Evolutionary conservation across 2,888 invertebrate species (phyloP).

Genomic region (Ptychoptera albimana): DNA sequence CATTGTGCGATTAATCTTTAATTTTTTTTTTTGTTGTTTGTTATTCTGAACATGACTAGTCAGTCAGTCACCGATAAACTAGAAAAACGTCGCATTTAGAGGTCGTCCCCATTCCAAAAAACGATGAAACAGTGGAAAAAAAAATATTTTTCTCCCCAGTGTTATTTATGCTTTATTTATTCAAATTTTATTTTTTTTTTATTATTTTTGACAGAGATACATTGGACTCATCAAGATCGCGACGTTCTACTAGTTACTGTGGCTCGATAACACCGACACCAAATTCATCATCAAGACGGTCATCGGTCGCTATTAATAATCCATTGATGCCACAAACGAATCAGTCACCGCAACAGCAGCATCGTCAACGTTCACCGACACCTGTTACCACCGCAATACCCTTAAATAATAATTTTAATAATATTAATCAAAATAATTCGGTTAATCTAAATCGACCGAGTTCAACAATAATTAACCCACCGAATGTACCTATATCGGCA

Average conservation of each 20-base stretch:
- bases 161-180: not conserved
- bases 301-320: conserved; percentile 20
- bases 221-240: conserved; percentile 17
- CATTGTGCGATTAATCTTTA: not conserved
- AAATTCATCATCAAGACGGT: conserved; percentile 25
- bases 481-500: too few species aligned
- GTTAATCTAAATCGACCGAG: too few species aligned
- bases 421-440: too few species aligned
- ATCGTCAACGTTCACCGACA: conserved; percentile 6
- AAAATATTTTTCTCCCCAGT: too few species aligned
- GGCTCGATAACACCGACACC: conserved; percentile 19
- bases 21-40: not conserved
- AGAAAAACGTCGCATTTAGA: not conserved
- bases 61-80: conserved; percentile 4
- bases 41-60: not conserved
- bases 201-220: conserved; percentile 22
- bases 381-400: not conserved
- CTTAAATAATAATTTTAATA: not conserved
- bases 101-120: too few species aligned
- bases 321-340: not conserved
- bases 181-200: conserved; percentile 1
- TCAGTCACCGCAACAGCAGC: conserved; percentile 21
- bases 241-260: conserved; percentile 27
- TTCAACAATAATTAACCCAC: too few species aligned
- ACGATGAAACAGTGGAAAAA: too few species aligned